Conservation (phyloP, 2,113 vertebrate genomes). For the Microtus oregoni region DNA sequence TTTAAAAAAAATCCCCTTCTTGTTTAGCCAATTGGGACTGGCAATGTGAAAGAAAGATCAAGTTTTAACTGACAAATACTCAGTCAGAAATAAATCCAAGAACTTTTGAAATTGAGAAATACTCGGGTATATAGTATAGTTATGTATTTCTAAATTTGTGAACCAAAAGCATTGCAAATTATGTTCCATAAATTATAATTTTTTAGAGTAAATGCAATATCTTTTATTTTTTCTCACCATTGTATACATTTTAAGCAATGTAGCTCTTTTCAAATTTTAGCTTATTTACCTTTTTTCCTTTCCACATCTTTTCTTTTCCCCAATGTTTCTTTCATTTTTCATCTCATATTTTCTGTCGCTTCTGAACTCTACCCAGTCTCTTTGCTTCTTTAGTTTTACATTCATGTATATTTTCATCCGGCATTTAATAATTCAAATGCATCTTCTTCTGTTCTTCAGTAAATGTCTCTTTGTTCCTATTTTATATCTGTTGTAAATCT, state of each 20-base stretch:
- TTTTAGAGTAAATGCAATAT: background rate
- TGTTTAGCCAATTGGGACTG: background rate
- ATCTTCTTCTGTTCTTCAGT: background rate
- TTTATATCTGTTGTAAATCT: background rate
- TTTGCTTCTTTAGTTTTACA: background rate
- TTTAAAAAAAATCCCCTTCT: background rate
- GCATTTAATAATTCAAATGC: slow-evolving; percentile 14
- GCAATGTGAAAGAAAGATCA: background rate
- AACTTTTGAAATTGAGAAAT: background rate
- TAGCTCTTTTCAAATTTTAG: background rate
- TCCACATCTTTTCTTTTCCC: background rate
- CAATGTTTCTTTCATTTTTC: background rate
- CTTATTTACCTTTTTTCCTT: background rate
- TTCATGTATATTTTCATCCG: background rate
- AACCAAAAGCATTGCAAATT: background rate
- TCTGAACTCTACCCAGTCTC: background rate
- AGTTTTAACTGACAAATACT: background rate
- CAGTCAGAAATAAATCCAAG: background rate
- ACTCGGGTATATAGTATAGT: background rate
- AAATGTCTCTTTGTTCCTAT: background rate
- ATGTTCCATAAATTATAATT: background rate
- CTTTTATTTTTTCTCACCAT: background rate
- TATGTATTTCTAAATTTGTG: background rate
- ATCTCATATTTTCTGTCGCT: background rate
- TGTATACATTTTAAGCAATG: background rate